Base-by-base conservation (phyloP, 2,113 vertebrate genomes). In the Alaudala cheleensis region DNA sequence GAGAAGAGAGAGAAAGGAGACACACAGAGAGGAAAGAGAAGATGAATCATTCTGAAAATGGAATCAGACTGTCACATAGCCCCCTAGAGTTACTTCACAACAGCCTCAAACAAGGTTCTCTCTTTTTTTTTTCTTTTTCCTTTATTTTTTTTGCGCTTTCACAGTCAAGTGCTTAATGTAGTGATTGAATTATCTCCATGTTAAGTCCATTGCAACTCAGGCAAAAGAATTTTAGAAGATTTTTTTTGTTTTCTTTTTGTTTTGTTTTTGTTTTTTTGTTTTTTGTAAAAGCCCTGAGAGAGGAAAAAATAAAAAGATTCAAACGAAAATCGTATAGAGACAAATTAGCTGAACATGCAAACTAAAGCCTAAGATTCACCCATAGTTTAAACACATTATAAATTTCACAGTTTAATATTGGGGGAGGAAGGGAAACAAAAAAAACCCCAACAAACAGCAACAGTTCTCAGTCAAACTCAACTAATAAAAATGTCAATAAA, bases 381-480 rank as follows among this genome's bases (percentile, higher is more conserved):
- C 98, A 98, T 98, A 99, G 98, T 98, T 98, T 97, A 98, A 98
- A 99, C 98, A 99, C 97, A 98, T 98, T 98, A 98, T 98, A 97
- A 95, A 98, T 98, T 99, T 99, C 99, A 99, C 99, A 99, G 99
- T 99, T 99, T 99, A 98, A 98, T 98, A 98, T 96, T 94, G 86
- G 93, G 95, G 97, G 81, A 94, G 40, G 70, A 74, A 85, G 89
- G 96, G 85, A 80, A 94, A 96, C 79, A 76, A 94, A 86, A 65
- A 84, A 86, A 81, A 81, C 4, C 92, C 95, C 97, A 97, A 97
- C 96, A 97, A 95, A 95, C 91, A 98, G 97, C 96, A 96, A 94
- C 60, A 91, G 96, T 95, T 98, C 95, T 98, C 97, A 97, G 95
- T 97, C 97, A 98, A 98, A 97, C 89, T 97, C 97, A 97, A 97